Conservation (phyloP, 2,888 invertebrate genomes). For the Unio delphinus region DNA sequence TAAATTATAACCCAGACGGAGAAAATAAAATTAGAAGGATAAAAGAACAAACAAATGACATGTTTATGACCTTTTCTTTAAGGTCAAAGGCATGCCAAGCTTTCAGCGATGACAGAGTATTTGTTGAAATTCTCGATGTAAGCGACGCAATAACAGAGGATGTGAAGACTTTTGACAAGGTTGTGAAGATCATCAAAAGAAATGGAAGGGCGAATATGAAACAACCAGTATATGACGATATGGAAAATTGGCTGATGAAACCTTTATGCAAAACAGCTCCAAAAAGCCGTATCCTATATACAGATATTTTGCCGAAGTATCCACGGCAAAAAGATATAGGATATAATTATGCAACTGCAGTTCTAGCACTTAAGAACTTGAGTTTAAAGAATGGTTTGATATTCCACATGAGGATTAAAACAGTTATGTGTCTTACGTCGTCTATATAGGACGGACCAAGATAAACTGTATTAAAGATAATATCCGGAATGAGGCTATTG, state of each 20-base stretch:
- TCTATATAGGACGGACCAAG: conserved; percentile 27
- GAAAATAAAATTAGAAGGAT: too few species aligned
- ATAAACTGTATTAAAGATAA: conserved; percentile 30
- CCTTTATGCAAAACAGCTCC: conserved; percentile 40
- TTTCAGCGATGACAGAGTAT: conserved; percentile 31
- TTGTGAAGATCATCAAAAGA: conserved; percentile 12
- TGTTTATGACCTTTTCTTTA: too few species aligned
- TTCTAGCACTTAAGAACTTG: conserved; percentile 7
- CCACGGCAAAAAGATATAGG: conserved; percentile 1
- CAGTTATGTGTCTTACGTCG: conserved; percentile 36
- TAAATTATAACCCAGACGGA: too few species aligned
- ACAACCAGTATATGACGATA: conserved; percentile 28
- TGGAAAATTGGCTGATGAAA: conserved; percentile 22
- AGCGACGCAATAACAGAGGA: conserved; percentile 1
- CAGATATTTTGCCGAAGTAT: conserved; percentile 1
- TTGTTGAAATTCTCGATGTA: conserved; percentile 16
- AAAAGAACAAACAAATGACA: too few species aligned
- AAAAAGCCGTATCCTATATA: conserved; percentile 22
- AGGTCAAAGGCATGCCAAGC: conserved; percentile 26
- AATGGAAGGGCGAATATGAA: conserved; percentile 11
- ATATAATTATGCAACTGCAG: conserved; percentile 21
- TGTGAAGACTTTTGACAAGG: neutral
- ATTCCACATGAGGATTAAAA: conserved; percentile 21
- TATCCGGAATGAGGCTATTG: conserved; percentile 8
- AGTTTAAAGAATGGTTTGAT: conserved; percentile 9